Evolutionary conservation across 2,113 vertebrate genomes (phyloP).

Genomic region (Bubalus kerabau): DNA sequence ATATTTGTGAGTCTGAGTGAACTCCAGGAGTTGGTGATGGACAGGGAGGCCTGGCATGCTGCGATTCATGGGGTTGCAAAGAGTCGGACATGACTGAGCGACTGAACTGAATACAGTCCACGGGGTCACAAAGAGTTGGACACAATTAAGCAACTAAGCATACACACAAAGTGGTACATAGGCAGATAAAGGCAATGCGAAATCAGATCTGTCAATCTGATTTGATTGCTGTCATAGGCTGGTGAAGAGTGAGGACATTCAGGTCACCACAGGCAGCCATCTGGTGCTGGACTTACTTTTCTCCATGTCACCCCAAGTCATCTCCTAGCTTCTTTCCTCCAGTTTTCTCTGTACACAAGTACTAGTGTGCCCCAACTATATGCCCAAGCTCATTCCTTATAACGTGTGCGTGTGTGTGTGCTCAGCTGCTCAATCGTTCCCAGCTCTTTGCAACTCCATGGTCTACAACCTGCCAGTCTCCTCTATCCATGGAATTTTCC

Average conservation of each 20-base stretch:
- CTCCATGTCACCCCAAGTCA: neutral
- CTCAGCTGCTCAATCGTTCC: too few species aligned
- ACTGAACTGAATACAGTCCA: neutral
- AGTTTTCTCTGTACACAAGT: neutral
- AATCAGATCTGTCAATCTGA: neutral
- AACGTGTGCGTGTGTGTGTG: neutral
- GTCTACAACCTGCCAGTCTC: too few species aligned
- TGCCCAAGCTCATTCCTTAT: neutral
- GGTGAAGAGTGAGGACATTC: neutral
- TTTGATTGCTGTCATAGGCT: neutral
- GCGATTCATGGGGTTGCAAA: too few species aligned
- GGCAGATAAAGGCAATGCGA: neutral
- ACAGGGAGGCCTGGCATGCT: too few species aligned
- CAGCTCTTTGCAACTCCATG: too few species aligned
- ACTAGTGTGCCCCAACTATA: neutral
- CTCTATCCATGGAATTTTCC: too few species aligned
- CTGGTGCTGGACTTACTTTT: neutral
- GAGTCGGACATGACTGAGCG: too few species aligned
- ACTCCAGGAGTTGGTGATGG: too few species aligned
- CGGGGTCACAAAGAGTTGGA: accelerated
- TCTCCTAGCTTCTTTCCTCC: neutral
- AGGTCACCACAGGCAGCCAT: neutral
- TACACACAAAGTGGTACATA: neutral
- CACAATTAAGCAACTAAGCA: neutral
- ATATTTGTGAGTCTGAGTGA: neutral